Percentiles rank a stretch among this genome's conserved stretches.
These are phyloP conservation scores for Ectemnius cavifrons DNA, from an alignment of 2,888 invertebrate species.

Conservation along the genomic window DNA sequence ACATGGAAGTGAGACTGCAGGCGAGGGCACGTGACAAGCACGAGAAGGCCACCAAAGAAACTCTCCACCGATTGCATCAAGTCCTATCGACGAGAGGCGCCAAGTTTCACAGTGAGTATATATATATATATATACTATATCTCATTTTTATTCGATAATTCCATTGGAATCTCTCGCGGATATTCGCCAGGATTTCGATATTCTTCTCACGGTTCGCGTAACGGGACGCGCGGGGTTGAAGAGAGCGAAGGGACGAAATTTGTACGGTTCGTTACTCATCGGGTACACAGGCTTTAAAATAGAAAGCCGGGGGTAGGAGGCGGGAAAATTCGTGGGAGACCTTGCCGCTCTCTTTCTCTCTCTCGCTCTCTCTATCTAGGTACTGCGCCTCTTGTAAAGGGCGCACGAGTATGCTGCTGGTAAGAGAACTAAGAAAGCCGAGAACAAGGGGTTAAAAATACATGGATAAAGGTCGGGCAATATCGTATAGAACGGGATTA, in stretches of 20 bases:
- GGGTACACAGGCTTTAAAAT: no score
- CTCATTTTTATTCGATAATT: no score
- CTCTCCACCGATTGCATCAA: constrained; percentile 86
- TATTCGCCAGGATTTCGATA: no score
- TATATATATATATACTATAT: constrained; percentile 7
- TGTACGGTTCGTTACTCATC: background rate
- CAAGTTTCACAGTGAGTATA: constrained; percentile 90
- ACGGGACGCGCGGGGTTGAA: background rate
- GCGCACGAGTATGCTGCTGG: background rate
- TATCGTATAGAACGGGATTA: no score
- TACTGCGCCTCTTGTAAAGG: background rate
- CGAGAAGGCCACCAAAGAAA: constrained; percentile 86
- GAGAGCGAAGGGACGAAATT: background rate
- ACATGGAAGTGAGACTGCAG: constrained; percentile 85
- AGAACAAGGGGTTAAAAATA: no score
- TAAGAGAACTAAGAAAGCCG: background rate
- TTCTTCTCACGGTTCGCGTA: no score
- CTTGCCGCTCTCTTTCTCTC: background rate
- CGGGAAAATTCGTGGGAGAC: background rate
- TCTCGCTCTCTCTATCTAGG: no score
- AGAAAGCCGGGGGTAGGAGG: no score
- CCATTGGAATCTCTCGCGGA: no score
- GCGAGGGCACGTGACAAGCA: constrained; percentile 86
- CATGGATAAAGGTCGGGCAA: background rate
- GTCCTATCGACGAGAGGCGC: constrained; percentile 87